A percentile compares a stretch with the other conserved stretches of the same genome.
phyloP scores from a whole-genome alignment of 2,888 invertebrate genomes.

The Carpatolechia fugitivella region DNA sequence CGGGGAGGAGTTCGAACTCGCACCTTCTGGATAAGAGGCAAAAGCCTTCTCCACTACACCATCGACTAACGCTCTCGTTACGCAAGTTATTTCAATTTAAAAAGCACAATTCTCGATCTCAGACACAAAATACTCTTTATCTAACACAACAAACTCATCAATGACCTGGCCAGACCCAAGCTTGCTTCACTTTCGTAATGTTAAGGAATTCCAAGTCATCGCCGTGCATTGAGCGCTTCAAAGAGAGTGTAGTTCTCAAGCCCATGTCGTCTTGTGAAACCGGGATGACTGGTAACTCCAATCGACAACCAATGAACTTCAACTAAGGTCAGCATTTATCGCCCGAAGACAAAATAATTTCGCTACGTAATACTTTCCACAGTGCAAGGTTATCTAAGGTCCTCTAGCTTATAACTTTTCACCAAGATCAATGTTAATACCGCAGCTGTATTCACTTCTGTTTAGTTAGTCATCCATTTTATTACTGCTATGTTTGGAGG shows the following conservation, averaged over 20 bases:
- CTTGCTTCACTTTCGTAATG: not conserved
- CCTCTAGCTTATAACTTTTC: constrained; percentile 28
- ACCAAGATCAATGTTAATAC: constrained; percentile 31
- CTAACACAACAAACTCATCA: too few relatives aligned
- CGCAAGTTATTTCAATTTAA: too few relatives aligned
- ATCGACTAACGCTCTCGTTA: too few relatives aligned
- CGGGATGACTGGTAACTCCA: not conserved
- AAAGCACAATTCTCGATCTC: too few relatives aligned
- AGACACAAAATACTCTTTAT: too few relatives aligned
- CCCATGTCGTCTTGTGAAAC: not conserved
- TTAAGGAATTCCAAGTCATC: too few relatives aligned
- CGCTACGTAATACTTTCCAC: constrained; percentile 34
- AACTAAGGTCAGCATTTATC: constrained; percentile 29
- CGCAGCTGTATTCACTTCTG: not conserved
- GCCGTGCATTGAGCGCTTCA: too few relatives aligned
- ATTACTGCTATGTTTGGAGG: too few relatives aligned
- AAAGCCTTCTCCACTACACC: too few relatives aligned
- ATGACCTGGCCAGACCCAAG: not conserved
- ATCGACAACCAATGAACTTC: constrained; percentile 19
- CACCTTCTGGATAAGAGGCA: too few relatives aligned
- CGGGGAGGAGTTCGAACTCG: too few relatives aligned
- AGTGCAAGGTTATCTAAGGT: constrained; percentile 30
- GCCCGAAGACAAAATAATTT: constrained; percentile 28
- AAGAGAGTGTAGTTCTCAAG: not conserved
- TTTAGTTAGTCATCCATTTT: too few relatives aligned